phyloP scores from a whole-genome alignment of 2,888 invertebrate genomes.

The Metallyticus violacea region DNA sequence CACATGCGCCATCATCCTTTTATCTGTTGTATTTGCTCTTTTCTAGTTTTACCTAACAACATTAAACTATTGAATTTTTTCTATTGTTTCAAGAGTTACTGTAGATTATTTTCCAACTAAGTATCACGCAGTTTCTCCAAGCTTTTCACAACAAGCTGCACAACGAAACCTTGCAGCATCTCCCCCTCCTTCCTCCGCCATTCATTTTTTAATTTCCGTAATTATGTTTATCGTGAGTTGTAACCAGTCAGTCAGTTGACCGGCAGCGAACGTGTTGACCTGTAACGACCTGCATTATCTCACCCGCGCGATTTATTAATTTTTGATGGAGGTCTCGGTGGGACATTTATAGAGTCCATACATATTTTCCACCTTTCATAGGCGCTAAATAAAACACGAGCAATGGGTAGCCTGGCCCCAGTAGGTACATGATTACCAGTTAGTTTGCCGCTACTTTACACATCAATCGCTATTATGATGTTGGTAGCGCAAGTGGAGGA shows the following conservation, averaged over 20 bases:
- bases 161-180: neutral
- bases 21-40: no score
- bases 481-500: neutral
- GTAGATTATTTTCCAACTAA: neutral
- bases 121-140: neutral
- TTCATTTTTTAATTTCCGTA: neutral
- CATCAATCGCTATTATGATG: neutral
- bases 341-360: slow-evolving; percentile 14
- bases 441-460: neutral
- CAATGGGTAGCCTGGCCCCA: neutral
- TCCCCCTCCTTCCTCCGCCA: neutral
- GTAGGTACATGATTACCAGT: neutral
- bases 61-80: no score
- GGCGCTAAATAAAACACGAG: neutral
- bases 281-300: neutral
- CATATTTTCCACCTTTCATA: slow-evolving; percentile 7
- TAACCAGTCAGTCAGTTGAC: neutral
- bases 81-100: no score
- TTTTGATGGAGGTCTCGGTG: slow-evolving; percentile 12
- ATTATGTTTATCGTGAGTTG: slow-evolving; percentile 2
- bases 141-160: neutral
- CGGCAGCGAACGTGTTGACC: neutral
- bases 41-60: no score
- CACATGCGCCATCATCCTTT: no score
- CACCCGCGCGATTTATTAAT: neutral